These are phyloP conservation scores for Physocephala rufipes DNA, from an alignment of 2,888 invertebrate genomes.

Conservation along the genomic window DNA sequence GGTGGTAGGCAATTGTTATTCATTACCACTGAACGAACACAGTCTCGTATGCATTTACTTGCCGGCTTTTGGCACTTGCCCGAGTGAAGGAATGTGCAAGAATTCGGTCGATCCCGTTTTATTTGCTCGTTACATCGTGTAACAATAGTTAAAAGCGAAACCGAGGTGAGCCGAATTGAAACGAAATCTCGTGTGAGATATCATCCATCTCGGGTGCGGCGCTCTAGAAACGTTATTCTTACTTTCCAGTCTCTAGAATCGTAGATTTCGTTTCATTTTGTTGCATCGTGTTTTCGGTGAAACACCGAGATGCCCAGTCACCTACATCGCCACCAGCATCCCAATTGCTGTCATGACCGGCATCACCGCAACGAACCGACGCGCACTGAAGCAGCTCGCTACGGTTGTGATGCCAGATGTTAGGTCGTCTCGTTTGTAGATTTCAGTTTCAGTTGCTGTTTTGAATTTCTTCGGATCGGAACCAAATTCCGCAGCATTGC, in stretches of 20 bases:
- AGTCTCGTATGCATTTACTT: no score
- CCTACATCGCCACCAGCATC: neutral
- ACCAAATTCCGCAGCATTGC: conserved; percentile 42
- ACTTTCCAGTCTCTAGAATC: no score
- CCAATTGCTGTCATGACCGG: conserved; percentile 2
- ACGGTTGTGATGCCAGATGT: conserved; percentile 13
- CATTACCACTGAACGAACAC: no score
- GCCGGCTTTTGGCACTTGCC: conserved; percentile 9
- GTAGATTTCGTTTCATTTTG: no score
- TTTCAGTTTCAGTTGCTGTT: conserved; percentile 59
- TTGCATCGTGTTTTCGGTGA: neutral
- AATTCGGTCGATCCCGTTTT: no score
- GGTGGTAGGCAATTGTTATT: neutral
- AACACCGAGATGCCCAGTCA: no score
- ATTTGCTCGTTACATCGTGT: neutral
- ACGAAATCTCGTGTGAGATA: neutral
- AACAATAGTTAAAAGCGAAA: neutral
- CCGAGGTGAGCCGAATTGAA: neutral
- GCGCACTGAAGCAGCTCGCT: neutral
- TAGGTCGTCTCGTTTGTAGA: conserved; percentile 44
- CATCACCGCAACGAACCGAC: neutral
- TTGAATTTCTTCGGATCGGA: conserved; percentile 61
- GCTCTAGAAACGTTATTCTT: neutral
- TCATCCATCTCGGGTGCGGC: neutral
- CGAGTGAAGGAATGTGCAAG: no score